Evolutionary conservation across 1,140 invertebrate species (phyloP).

Genomic region (Rhagoletis pomonella): DNA sequence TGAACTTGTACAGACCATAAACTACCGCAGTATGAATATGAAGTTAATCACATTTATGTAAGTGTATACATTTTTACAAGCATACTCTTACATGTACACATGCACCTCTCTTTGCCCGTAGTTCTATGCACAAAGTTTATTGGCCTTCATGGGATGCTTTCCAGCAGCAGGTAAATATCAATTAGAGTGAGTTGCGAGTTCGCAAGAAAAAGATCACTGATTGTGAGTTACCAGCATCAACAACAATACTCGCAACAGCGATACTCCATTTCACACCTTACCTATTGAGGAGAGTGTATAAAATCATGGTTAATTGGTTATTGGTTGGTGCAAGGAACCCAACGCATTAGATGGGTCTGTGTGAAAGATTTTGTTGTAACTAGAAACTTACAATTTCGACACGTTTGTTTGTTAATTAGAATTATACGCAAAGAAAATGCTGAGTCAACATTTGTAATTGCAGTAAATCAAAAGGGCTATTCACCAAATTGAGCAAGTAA

Average conservation of each 20-base stretch:
- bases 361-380: not conserved
- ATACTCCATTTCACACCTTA: not conserved
- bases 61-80: not conserved
- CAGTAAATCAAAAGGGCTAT: too few species aligned
- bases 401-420: slow-evolving; percentile 4
- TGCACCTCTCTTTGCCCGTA: not conserved
- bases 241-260: not conserved
- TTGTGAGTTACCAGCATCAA: not conserved
- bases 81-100: not conserved
- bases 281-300: slow-evolving; percentile 3
- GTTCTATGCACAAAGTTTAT: slow-evolving; percentile 13
- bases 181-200: slow-evolving; percentile 4
- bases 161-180: not conserved
- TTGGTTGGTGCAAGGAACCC: not conserved
- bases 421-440: not conserved
- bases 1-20: too few species aligned
- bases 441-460: not conserved
- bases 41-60: not conserved
- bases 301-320: slow-evolving; percentile 16
- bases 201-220: not conserved
- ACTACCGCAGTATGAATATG: too few species aligned
- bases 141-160: not conserved
- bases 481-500: too few species aligned
- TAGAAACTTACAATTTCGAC: not conserved
- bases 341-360: not conserved